phyloP scores from a whole-genome alignment of 53 echinoderm and acorn worm species.

The Paracentrotus lividus region DNA sequence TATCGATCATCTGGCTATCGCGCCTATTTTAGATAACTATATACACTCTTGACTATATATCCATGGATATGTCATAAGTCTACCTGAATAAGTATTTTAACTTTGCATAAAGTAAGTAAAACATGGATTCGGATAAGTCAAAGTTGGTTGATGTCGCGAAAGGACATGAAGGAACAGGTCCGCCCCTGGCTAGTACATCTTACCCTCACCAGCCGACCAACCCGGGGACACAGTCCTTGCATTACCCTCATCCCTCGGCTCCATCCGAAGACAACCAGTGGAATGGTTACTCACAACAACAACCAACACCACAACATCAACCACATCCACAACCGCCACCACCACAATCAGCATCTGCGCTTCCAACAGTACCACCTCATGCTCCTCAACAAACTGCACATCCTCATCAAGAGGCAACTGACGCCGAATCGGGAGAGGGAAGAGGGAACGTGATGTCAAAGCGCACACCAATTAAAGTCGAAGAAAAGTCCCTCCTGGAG shows the following conservation, averaged over 20 bases:
- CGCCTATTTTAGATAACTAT: too few species aligned
- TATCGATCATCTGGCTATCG: too few species aligned
- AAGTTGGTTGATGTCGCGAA: background rate
- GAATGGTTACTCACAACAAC: background rate
- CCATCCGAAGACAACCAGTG: background rate
- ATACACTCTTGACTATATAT: too few species aligned
- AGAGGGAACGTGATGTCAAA: background rate
- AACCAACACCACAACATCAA: background rate
- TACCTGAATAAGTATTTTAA: background rate
- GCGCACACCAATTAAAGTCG: background rate
- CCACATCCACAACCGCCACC: background rate
- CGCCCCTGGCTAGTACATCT: background rate
- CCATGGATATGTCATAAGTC: too few species aligned
- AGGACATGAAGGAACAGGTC: background rate
- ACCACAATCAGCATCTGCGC: background rate
- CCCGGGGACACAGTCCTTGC: background rate
- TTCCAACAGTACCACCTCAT: background rate
- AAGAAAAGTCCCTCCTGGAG: slow-evolving; percentile 67
- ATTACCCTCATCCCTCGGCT: slow-evolving; percentile 15
- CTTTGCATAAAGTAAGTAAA: background rate
- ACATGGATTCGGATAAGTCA: slow-evolving; percentile 16
- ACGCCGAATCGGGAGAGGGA: background rate
- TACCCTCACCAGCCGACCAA: slow-evolving; percentile 6
- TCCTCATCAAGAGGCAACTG: background rate
- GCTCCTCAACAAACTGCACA: background rate